These are phyloP conservation scores for Cromileptes altivelis DNA, from an alignment of 2,113 vertebrate genomes.

Conservation along the genomic window DNA sequence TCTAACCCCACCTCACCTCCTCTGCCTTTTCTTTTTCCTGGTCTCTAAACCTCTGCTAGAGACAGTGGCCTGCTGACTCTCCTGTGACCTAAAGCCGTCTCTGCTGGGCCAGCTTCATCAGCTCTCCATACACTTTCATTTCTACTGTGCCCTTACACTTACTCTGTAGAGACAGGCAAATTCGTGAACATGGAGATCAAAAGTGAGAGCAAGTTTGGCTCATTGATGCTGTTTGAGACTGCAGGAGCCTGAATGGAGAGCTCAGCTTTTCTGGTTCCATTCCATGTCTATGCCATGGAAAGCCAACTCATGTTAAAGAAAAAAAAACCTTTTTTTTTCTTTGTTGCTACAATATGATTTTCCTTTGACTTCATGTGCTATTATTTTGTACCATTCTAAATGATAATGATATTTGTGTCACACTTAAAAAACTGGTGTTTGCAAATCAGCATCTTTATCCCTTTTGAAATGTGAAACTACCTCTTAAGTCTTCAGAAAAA, in stretches of 20 bases:
- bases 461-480: conserved; percentile 81
- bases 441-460: conserved; percentile 55
- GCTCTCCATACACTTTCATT: neutral
- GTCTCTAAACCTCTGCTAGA: neutral
- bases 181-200: conserved; percentile 37
- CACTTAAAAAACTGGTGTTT: conserved; percentile 61
- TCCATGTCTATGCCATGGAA: conserved; percentile 12
- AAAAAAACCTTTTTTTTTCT: neutral
- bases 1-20: conserved; percentile 78
- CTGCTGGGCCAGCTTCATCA: neutral
- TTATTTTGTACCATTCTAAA: conserved; percentile 34
- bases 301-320: neutral
- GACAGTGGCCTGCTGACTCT: conserved; percentile 10
- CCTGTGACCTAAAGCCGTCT: neutral
- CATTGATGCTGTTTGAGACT: conserved; percentile 1
- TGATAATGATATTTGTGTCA: conserved; percentile 27
- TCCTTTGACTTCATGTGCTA: conserved; percentile 24
- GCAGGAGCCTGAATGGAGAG: neutral
- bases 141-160: conserved; percentile 7
- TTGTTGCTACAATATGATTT: conserved; percentile 5
- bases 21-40: neutral
- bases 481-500: conserved; percentile 63
- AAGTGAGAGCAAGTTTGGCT: neutral
- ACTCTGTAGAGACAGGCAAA: conserved; percentile 14
- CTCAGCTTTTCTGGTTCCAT: neutral